Base-by-base conservation (phyloP, 1,140 invertebrate genomes). In the Drosophila ercepeae region DNA sequence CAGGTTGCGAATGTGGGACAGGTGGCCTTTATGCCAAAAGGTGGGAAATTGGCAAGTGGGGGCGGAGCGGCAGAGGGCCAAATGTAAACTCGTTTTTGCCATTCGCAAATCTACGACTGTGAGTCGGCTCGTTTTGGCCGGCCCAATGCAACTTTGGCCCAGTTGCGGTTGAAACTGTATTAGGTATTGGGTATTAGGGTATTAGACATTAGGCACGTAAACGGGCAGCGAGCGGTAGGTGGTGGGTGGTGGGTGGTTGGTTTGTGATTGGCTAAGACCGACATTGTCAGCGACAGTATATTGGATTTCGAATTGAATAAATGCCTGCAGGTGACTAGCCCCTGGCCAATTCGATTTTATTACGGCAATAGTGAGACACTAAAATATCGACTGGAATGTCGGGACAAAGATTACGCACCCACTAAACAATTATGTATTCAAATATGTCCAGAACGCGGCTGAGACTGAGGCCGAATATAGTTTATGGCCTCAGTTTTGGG, bases 1-100 rank as follows among this genome's bases (percentile, higher is more conserved):
- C 81, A 88, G 82, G 81, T 84, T 84, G 76, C 76, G 44, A 55
- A 86, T 77, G 63, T 88, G 82, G 82, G 77, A 73, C 81, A 86
- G 81, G 83, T 82, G 82, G 83, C 82, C 82, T 88, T 88, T 88
- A 59, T 74, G 64, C 68, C 29, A 32, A 32, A 32, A 59, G 65
- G 54, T 14, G 42, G 19, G 50, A 27, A 44, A 41, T 50, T 23
- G 52, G 48, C 58, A 57, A 65, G 44, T 64, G 75, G 60, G 63
- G 9, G 50, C 27, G 67, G 75, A 57, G 52, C 44, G 32, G 57
- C 55, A 52, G 52, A 55, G 74, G 60, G 71, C 51, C 34, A 41
- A 41, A 60, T 29, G 48, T 36, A 84, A 86, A 86, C 82, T 71
- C 49, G 81, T 32, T 86, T 86, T 65, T 77, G 61, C 72, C 61